Conservation (phyloP, 2,113 vertebrate genomes). For the Dascyllus trimaculatus region DNA sequence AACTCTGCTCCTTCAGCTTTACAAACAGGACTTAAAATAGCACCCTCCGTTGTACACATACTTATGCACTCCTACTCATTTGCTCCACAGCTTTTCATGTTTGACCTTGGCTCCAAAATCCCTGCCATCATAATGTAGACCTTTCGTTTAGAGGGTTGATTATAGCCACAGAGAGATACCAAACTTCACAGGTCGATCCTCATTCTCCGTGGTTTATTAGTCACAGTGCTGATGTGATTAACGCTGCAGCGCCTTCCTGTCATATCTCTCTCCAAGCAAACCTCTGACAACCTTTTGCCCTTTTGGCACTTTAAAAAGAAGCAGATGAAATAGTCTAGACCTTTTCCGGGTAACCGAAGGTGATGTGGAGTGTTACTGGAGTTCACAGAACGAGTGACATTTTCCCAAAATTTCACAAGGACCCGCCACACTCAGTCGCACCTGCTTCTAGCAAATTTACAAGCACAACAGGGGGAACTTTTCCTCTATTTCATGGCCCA, state of each 20-base stretch:
- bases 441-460: neutral
- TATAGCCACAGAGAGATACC: constrained; percentile 19
- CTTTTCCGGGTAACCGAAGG: constrained; percentile 13
- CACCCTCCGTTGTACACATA: neutral
- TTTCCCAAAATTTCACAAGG: neutral
- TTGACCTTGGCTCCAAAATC: constrained; percentile 37
- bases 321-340: neutral
- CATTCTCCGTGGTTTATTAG: constrained; percentile 46
- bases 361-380: neutral
- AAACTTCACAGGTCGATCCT: constrained; percentile 23
- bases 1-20: no score
- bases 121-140: constrained; percentile 2
- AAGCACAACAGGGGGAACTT: constrained; percentile 10
- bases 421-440: neutral
- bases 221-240: constrained; percentile 62
- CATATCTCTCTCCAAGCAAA: constrained; percentile 35
- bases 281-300: constrained; percentile 8
- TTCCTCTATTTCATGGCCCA: neutral
- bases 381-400: neutral
- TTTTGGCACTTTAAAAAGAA: constrained; percentile 3
- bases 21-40: neutral
- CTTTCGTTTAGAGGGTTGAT: constrained; percentile 38
- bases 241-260: constrained; percentile 11
- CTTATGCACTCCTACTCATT: neutral
- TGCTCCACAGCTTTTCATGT: neutral